Conservation (phyloP, 2,888 invertebrate species). For the Tuta absoluta region DNA sequence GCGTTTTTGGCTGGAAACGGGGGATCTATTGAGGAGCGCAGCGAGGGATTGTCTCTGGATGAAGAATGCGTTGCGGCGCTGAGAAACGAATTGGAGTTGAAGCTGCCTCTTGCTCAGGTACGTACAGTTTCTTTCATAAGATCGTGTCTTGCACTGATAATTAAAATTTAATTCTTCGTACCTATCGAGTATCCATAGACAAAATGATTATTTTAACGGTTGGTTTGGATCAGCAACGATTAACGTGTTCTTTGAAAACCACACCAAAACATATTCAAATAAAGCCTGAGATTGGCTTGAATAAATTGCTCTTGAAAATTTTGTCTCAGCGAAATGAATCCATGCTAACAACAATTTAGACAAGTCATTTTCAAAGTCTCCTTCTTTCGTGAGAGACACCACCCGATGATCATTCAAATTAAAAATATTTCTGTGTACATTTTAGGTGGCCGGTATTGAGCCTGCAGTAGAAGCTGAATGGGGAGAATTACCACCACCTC, state of each 20-base stretch:
- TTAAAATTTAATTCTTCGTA: background rate
- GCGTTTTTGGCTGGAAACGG: conserved; percentile 74
- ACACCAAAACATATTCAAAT: no score
- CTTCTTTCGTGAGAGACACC: no score
- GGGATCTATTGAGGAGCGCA: conserved; percentile 73
- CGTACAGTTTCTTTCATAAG: conserved; percentile 32
- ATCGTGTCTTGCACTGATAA: background rate
- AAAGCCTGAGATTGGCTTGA: background rate
- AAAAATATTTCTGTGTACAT: background rate
- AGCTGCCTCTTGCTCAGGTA: conserved; percentile 86
- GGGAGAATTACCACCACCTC: conserved; percentile 53
- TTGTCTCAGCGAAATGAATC: no score
- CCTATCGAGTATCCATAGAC: no score
- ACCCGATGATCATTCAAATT: no score
- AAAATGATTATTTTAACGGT: no score
- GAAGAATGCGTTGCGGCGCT: conserved; percentile 87
- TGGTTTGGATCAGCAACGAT: no score
- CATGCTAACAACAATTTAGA: no score
- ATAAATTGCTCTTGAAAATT: background rate
- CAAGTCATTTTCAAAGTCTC: no score
- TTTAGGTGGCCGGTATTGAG: conserved; percentile 64
- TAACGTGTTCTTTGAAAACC: no score
- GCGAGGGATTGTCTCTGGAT: conserved; percentile 83
- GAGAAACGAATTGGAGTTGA: conserved; percentile 85
- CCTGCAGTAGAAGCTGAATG: conserved; percentile 37